These are phyloP conservation scores for Parotia lawesii DNA, from an alignment of 2,113 vertebrate species.

Conservation along the genomic window DNA sequence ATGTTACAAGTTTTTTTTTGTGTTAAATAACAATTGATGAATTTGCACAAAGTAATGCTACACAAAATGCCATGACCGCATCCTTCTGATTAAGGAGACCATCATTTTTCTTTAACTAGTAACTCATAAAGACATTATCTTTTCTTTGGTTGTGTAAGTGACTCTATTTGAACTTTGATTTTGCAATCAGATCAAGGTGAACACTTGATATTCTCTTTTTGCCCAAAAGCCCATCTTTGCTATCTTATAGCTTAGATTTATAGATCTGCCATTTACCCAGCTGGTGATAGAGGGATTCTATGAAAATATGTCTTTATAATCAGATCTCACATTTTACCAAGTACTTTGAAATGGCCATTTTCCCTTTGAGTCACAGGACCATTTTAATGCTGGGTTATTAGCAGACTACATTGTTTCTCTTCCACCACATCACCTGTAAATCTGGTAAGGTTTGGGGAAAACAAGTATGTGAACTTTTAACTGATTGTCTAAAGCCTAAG, in stretches of 20 bases:
- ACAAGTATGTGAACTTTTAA: not conserved
- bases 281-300: not conserved
- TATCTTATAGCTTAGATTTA: not conserved
- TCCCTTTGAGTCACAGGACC: not conserved
- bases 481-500: not conserved
- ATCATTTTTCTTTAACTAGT: not conserved
- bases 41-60: not conserved
- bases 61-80: not conserved
- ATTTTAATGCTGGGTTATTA: not conserved
- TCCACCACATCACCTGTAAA: not conserved
- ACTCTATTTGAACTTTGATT: not conserved
- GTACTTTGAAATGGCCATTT: not conserved
- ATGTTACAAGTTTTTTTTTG: not conserved
- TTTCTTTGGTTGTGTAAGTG: not conserved
- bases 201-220: not conserved
- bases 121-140: not conserved
- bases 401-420: not conserved
- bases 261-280: not conserved
- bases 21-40: accelerated
- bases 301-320: not conserved
- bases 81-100: not conserved
- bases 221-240: not conserved
- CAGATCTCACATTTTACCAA: not conserved
- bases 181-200: not conserved
- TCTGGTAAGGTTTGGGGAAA: not conserved